A percentile compares a stretch with the other conserved stretches of the same genome.
phyloP scores from a whole-genome alignment of 2,888 invertebrate genomes.

The Argyresthia goedartella region DNA sequence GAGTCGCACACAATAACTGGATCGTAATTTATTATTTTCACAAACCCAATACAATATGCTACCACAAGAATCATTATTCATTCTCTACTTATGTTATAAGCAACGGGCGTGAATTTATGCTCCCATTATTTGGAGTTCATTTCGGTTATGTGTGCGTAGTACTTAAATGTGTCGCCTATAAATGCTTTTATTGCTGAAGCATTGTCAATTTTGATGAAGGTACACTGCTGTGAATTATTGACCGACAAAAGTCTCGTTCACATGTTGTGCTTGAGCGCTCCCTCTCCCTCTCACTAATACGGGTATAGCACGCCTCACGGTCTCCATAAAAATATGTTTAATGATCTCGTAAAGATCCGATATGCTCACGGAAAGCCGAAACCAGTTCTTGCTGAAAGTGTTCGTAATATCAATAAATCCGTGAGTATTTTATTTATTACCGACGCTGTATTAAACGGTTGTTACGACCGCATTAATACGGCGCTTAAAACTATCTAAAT shows the following conservation, averaged over 20 bases:
- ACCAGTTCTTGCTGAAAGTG: conserved; percentile 37
- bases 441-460: conserved; percentile 37
- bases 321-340: conserved; percentile 68
- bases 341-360: conserved; percentile 63
- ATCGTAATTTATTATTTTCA: conserved; percentile 7
- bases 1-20: no score
- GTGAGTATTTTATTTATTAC: conserved; percentile 48
- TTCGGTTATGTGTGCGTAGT: conserved; percentile 4
- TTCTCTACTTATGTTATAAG: conserved; percentile 7
- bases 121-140: conserved; percentile 30
- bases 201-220: conserved; percentile 49
- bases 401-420: conserved; percentile 46
- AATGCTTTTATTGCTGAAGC: conserved; percentile 45
- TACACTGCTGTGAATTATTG: conserved; percentile 48
- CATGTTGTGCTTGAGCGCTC: not conserved
- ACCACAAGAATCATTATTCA: conserved; percentile 1
- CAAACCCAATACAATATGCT: conserved; percentile 6
- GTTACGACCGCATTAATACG: conserved; percentile 31
- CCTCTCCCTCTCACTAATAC: conserved; percentile 43
- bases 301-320: conserved; percentile 37
- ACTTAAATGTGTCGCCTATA: conserved; percentile 17
- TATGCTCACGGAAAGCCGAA: conserved; percentile 43
- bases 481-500: not conserved
- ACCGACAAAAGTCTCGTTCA: conserved; percentile 35
- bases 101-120: conserved; percentile 23